phyloP scores from a whole-genome alignment of 2,113 vertebrate genomes.

The Ochotona curzoniae region DNA sequence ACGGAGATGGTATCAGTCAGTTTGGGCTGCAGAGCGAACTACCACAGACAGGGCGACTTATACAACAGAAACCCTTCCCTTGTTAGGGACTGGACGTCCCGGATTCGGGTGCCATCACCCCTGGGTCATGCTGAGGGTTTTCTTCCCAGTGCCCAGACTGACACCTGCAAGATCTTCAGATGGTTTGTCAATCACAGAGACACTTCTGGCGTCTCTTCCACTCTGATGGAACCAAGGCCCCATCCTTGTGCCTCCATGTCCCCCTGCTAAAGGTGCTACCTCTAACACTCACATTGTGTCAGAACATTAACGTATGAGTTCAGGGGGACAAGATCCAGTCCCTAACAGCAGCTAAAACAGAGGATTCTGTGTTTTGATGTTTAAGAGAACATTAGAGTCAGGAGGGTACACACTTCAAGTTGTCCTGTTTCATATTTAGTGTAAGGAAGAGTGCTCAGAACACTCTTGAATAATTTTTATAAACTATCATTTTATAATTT shows the following conservation, averaged over 20 bases:
- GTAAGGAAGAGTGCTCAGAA: background rate
- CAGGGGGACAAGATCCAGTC: background rate
- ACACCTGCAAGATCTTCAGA: background rate
- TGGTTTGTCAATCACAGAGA: background rate
- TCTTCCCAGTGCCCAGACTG: background rate
- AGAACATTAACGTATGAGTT: background rate
- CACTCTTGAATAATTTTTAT: too few species aligned
- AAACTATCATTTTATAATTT: too few species aligned
- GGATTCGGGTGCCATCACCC: too few species aligned
- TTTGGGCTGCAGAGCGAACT: background rate
- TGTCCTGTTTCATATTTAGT: background rate
- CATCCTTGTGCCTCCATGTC: background rate
- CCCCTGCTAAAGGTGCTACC: background rate
- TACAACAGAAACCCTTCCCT: background rate
- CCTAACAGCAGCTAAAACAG: background rate
- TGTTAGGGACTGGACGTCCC: background rate
- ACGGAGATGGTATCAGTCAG: background rate
- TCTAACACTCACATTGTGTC: background rate
- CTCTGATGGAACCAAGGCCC: background rate
- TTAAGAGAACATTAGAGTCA: background rate
- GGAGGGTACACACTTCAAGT: background rate
- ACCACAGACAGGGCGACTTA: background rate
- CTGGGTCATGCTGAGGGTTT: background rate
- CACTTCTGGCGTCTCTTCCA: background rate
- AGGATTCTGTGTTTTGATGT: background rate